Base-by-base conservation (phyloP, 2,888 invertebrate genomes). In the Temnothorax ravouxi region DNA sequence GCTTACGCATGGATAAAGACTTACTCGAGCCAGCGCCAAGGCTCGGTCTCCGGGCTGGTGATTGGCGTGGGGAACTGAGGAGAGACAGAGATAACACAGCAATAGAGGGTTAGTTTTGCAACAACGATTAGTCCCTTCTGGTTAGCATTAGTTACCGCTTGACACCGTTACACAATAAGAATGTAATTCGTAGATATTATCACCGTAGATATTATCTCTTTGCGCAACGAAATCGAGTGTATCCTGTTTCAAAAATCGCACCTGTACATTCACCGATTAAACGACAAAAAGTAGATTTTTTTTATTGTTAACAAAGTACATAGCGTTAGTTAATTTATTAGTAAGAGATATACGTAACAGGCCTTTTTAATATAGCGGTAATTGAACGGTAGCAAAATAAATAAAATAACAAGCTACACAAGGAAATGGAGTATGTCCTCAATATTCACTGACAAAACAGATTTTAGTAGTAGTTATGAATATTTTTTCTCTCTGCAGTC, bases 11-110 rank as follows among this genome's bases (percentile, higher is more conserved):
- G 86, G 86, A 83, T 89, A 89, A 91, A 93, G 95, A 97, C 97
- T 97, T 97, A 97, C 97, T 97, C 97, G 96, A 98, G 97, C 98
- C 98, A 98, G 96, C 97, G 97, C 97, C 97, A 97, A 95, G 97
- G 97, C 96, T 98, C 98, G 95, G 97, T 97, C 96, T 97, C 98
- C 96, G 98, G 97, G 95, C 97, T 97, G 96, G 97, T 97, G 96
- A 97, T 97, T 95, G 98, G 98, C 96, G 98, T 98, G 95, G 97
- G 97, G 96, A 97, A 97, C 98, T 98, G 97, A 95, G 96, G 95
- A 96, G 93, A 95, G 79, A 80, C 93, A 94, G 92, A 94, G 91
- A 94, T 92, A 93, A 91, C 91, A 92, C 92, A 92, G 91, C 90
- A 92, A 91, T 90, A 90, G 90, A 90, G 90, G 90, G 90, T 90